These are phyloP conservation scores for Halcyon badia DNA, from an alignment of 2,797 vertebrate genomes.

Conservation along the genomic window DNA sequence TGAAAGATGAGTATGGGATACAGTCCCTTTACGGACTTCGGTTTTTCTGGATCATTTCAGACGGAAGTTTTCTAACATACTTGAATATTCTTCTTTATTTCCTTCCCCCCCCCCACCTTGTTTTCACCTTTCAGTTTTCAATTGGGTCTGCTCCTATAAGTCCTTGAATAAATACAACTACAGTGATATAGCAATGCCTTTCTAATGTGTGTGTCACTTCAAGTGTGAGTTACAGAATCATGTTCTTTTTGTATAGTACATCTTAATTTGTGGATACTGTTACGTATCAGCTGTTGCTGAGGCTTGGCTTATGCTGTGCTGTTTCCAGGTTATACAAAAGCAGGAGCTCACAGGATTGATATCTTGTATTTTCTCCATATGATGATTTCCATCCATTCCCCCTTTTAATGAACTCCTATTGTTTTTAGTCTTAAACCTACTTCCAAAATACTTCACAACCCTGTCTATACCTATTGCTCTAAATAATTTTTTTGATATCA, in stretches of 20 bases:
- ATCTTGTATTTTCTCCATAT: not conserved
- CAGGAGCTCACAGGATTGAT: not conserved
- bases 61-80: not conserved
- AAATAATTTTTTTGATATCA: not conserved
- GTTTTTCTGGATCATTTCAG: not conserved
- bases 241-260: not conserved
- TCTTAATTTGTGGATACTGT: not conserved
- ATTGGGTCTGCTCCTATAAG: not conserved
- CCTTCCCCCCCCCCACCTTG: not conserved
- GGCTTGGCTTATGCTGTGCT: not conserved
- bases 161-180: not conserved
- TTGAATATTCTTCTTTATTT: not conserved
- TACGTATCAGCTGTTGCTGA: not conserved
- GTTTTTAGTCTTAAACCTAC: slow-evolving; percentile 20
- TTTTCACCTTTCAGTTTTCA: not conserved
- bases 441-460: slow-evolving; percentile 9
- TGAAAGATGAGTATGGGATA: not conserved
- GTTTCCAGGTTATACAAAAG: not conserved
- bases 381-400: not conserved
- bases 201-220: not conserved
- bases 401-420: not conserved
- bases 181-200: not conserved
- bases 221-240: not conserved
- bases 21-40: not conserved
- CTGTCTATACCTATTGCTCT: not conserved